These are phyloP conservation scores for Thripadectes ignobilis DNA, from an alignment of 2,797 vertebrate species.

Conservation along the genomic window DNA sequence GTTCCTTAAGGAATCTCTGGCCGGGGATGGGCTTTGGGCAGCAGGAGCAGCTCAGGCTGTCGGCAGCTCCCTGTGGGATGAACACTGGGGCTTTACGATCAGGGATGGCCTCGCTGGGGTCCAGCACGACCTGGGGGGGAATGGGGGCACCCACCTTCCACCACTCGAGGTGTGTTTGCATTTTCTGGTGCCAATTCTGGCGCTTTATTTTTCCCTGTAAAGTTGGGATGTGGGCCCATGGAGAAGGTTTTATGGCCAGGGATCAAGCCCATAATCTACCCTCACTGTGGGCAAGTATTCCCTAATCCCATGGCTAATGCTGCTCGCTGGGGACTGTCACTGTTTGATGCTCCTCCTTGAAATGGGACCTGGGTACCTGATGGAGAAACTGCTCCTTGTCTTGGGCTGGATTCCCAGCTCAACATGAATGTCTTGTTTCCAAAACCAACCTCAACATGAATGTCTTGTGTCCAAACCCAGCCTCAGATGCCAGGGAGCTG, in stretches of 20 bases:
- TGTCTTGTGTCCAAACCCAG: not conserved
- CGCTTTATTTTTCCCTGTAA: too few relatives aligned
- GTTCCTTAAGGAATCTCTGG: not conserved
- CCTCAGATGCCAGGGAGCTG: not conserved
- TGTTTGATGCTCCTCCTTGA: not conserved
- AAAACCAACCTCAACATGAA: not conserved
- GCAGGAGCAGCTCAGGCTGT: rapidly evolving
- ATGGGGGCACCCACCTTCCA: not conserved
- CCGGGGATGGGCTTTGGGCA: not conserved
- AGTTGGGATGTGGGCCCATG: not conserved
- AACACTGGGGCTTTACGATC: not conserved
- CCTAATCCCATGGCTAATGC: rapidly evolving
- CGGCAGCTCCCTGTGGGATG: rapidly evolving
- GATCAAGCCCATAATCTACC: rapidly evolving
- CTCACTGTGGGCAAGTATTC: not conserved
- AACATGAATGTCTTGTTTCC: not conserved
- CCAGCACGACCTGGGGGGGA: not conserved
- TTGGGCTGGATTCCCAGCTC: not conserved
- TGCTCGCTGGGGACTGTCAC: not conserved
- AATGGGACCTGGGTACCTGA: not conserved
- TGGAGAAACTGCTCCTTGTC: not conserved
- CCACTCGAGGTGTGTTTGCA: not conserved
- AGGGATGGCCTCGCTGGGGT: not conserved
- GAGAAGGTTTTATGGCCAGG: not conserved
- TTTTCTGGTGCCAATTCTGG: not conserved